Evolutionary conservation across 2,888 invertebrate species (phyloP), one percentile per base, ranked within the genome.

Genomic region (Lepidocyrtinus sp.): DNA sequence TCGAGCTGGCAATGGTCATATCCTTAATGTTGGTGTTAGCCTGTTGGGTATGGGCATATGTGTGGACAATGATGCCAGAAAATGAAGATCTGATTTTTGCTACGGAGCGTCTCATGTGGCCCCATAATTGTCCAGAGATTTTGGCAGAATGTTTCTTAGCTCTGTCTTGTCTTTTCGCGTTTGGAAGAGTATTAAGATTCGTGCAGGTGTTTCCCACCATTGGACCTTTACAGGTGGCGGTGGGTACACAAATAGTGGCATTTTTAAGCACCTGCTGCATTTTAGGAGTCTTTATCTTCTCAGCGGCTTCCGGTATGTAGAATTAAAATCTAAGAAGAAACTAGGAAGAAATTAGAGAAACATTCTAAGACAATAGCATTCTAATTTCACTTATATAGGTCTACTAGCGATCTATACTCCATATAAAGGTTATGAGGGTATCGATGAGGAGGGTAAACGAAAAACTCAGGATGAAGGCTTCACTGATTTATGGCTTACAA

Each of bases 61-160:
- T 62, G 15, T 69, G 69, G 63, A 22, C 9, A 26, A 50, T 50
- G 50, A 50, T 50, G 50, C 36, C 36, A 36, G 36, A 5, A 7
- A 36, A 36, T 7, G 5, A 12, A 7, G 36, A 36, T 9, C 59
- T 7, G 36, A n/a, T 67, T 21, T 25, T 2, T 5, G 64, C 45
- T 72, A 87, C 91, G 87, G 92, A 92, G 86, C 89, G 93, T 74
- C 92, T 92, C 88, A 92, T 91, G 87, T 93, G 93, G 93, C 89
- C 91, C 85, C 90, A 91, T 87, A 89, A 91, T 82, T 93, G 93
- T 88, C 92, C 93, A 0, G 90, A 91, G 15, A 88, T 93, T 72
- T 88, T 93, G 19, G 92, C 92, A 3, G 93, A 93, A 89, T 92
- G 92, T 64, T 90, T 92, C 64, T 92, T 92, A 87, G 91, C 92